Percentiles rank a stretch among this genome's conserved stretches.
These are phyloP conservation scores for Eupithecia inturbata DNA, from an alignment of 2,888 invertebrate genomes.

Conservation along the genomic window DNA sequence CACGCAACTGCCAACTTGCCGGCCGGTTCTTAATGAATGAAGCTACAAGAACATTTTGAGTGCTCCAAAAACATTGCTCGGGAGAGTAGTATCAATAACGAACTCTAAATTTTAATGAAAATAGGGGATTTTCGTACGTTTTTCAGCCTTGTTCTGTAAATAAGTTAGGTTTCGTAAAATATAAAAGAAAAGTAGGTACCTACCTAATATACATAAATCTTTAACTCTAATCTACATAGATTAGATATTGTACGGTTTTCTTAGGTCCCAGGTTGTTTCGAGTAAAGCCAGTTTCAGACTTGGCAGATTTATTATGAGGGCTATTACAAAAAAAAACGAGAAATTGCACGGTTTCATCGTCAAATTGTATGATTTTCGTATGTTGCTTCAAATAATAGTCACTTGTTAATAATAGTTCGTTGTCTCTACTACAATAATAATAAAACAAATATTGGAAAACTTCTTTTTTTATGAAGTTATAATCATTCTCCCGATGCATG, in stretches of 20 bases:
- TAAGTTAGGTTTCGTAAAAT: not conserved
- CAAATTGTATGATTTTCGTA: too few species aligned
- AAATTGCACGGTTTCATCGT: too few species aligned
- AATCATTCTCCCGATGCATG: too few species aligned
- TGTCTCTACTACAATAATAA: too few species aligned
- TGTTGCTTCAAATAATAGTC: too few species aligned
- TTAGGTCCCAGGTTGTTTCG: not conserved
- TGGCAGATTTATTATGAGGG: slow-evolving; percentile 11
- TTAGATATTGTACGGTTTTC: not conserved
- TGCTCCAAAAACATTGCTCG: not conserved
- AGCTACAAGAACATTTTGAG: not conserved
- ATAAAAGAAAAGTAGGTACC: not conserved
- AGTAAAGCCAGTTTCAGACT: not conserved
- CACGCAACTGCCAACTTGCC: slow-evolving; percentile 44
- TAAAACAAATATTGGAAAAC: too few species aligned
- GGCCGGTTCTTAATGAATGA: not conserved
- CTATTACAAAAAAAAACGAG: too few species aligned
- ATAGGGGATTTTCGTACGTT: not conserved
- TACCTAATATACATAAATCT: not conserved
- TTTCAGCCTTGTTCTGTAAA: not conserved
- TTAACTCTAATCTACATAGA: not conserved
- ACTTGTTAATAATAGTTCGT: too few species aligned
- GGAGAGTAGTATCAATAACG: not conserved
- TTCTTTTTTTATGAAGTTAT: too few species aligned
- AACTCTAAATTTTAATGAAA: not conserved